phyloP scores from a whole-genome alignment of 2,113 vertebrate species.

The Microcebus ravelobensis region DNA sequence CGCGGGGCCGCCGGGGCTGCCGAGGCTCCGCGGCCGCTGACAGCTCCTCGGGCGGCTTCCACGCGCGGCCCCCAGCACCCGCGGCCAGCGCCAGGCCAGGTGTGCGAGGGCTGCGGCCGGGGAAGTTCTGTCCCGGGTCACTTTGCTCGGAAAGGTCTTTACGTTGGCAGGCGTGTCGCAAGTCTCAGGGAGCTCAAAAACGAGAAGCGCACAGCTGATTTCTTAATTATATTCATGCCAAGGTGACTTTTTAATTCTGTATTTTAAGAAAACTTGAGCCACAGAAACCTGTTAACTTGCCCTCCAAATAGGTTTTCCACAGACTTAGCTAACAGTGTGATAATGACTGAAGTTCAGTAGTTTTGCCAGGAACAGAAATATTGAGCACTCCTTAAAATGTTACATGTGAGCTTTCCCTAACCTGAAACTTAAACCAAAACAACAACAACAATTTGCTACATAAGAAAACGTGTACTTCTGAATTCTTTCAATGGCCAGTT shows the following conservation, averaged over 20 bases:
- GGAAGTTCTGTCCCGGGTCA: not conserved
- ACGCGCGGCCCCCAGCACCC: not conserved
- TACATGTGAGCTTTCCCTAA: constrained; percentile 50
- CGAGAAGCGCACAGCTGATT: not conserved
- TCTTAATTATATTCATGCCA: not conserved
- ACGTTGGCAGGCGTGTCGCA: not conserved
- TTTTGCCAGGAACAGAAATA: not conserved
- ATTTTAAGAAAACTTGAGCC: not conserved
- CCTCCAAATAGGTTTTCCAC: not conserved
- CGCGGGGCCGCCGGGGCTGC: not conserved
- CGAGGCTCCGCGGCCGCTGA: not conserved
- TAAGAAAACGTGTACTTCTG: not conserved
- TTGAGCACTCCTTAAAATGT: not conserved
- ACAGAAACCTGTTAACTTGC: constrained; percentile 37
- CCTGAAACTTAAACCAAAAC: not conserved
- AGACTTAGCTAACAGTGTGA: not conserved
- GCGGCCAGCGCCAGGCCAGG: not conserved
- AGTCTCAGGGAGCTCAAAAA: accelerated
- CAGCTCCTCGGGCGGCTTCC: not conserved
- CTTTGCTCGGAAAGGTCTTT: not conserved
- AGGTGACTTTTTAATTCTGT: constrained; percentile 38
- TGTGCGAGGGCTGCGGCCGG: not conserved
- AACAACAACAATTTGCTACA: not conserved
- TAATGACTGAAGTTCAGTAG: not conserved
- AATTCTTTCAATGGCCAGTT: not conserved